A percentile compares a stretch with the other conserved stretches of the same genome.
These are phyloP conservation scores for Oncorhynchus tshawytscha DNA, from an alignment of 2,113 vertebrate species.

Conservation along the genomic window DNA sequence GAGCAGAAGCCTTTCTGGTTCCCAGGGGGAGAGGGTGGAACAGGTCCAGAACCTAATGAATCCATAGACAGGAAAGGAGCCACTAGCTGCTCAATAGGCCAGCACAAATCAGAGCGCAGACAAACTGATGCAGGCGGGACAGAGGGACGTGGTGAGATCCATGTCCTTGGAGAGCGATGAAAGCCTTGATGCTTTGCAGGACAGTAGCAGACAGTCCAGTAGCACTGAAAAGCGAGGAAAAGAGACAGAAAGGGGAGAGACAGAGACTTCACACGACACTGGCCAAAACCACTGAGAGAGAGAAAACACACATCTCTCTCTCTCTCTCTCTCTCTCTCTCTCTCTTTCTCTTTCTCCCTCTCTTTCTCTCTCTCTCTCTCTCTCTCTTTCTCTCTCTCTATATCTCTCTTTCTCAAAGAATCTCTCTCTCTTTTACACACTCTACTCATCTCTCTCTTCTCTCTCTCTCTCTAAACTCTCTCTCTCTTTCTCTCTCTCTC, in stretches of 20 bases:
- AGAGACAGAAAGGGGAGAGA: not conserved
- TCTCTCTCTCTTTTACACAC: no score
- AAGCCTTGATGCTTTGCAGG: constrained; percentile 25
- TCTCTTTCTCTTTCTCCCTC: no score
- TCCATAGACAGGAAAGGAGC: constrained; percentile 17
- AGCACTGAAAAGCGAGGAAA: not conserved
- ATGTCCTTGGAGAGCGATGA: constrained; percentile 29
- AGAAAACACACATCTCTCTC: constrained; percentile 14
- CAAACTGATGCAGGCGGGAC: not conserved
- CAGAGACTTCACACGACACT: not conserved
- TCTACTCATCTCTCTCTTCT: no score
- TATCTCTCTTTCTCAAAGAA: no score
- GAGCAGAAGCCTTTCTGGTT: constrained; percentile 39
- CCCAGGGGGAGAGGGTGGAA: constrained; percentile 48
- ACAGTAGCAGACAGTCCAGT: not conserved
- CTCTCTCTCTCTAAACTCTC: constrained; percentile 31
- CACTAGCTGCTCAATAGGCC: not conserved
- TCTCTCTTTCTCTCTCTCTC: constrained; percentile 30
- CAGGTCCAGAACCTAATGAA: constrained; percentile 55
- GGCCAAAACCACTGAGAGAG: not conserved
- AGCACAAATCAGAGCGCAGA: not conserved
- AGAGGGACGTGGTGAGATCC: constrained; percentile 15
- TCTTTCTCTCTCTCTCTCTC: constrained; percentile 21
- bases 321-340: constrained; percentile 33
- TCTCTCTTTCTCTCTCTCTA: constrained; percentile 9